Base-by-base conservation (phyloP, 2,113 vertebrate species). In the Sinocyclocheilus maitianheensis region DNA sequence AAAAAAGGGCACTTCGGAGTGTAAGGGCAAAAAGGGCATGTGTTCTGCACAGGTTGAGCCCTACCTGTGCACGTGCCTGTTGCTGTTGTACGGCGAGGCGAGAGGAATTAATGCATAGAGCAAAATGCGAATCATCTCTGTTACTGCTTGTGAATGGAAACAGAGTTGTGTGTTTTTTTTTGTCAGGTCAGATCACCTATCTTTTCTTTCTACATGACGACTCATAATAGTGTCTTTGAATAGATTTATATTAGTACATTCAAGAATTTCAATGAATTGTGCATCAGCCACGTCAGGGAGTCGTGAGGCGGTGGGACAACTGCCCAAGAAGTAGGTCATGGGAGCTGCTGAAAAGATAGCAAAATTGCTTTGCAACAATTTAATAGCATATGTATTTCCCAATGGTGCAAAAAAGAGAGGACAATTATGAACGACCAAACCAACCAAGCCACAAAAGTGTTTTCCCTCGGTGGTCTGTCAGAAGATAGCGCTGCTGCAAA, bases 371-470 rank as follows among this genome's bases (percentile, higher is more conserved):
- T n/a, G 58, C 58, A n/a, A 62, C 22, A 62, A 62, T 62, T 62
- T 62, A 62, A 62, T 62, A 62, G 58, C 58, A 62, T 62, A 62
- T 62, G 58, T n/a, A 62, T 62, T 62, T 62, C 58, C 58, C 58
- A 62, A 22, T 62, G 58, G 58, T 62, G 58, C 58, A 10, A 62
- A 62, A 22, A n/a, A 62, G 58, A 62, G 58, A 62, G 58, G 58
- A 62, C 58, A 62, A 62, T 62, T 62, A 62, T 62, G 58, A 62
- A 62, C 3, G 58, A 62, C 58, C 58, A 62, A 62, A 62, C 58
- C 58, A 62, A 62, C 58, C 58, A 62, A 62, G 58, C 20, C 22
- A 62, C 58, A 22, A n/a, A n/a, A 62, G 8, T 62, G 58, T 62
- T 62, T 62, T 62, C 58, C 58, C 58, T 60, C 8, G 58, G 22